A percentile compares a stretch with the other conserved stretches of the same genome.
phyloP scores from a whole-genome alignment of 2,888 invertebrate species.

The Ceraclea dissimilis region DNA sequence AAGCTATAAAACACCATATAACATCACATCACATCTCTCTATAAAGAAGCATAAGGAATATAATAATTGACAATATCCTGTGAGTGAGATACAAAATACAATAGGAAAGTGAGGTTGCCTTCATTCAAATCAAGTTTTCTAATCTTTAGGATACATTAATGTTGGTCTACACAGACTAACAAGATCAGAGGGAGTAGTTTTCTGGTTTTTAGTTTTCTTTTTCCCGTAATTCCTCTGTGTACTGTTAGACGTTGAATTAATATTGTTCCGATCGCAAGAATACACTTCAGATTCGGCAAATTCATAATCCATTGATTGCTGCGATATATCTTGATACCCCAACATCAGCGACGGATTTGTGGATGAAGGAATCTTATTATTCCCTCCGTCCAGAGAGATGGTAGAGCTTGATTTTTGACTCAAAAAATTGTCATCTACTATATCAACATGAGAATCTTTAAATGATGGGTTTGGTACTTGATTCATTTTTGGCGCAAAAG shows the following conservation, averaged over 20 bases:
- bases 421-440: background rate
- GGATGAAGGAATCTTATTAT: constrained; percentile 37
- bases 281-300: constrained; percentile 28
- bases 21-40: background rate
- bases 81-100: too few species aligned
- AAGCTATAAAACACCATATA: too few species aligned
- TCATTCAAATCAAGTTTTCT: too few species aligned
- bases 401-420: background rate
- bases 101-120: too few species aligned
- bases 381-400: constrained; percentile 40
- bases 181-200: constrained; percentile 13
- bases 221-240: background rate
- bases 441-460: background rate
- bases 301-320: constrained; percentile 34
- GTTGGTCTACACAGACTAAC: constrained; percentile 22
- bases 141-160: constrained; percentile 18
- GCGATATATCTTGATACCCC: constrained; percentile 42
- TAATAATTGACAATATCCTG: too few species aligned
- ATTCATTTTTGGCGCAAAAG: constrained; percentile 27
- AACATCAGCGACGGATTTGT: constrained; percentile 37
- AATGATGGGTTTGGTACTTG: constrained; percentile 1
- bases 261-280: background rate
- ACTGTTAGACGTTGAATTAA: background rate
- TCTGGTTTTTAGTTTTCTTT: constrained; percentile 10
- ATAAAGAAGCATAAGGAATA: too few species aligned